Conservation (phyloP, 1,140 invertebrate genomes). For the Pollicipes pollicipes region DNA sequence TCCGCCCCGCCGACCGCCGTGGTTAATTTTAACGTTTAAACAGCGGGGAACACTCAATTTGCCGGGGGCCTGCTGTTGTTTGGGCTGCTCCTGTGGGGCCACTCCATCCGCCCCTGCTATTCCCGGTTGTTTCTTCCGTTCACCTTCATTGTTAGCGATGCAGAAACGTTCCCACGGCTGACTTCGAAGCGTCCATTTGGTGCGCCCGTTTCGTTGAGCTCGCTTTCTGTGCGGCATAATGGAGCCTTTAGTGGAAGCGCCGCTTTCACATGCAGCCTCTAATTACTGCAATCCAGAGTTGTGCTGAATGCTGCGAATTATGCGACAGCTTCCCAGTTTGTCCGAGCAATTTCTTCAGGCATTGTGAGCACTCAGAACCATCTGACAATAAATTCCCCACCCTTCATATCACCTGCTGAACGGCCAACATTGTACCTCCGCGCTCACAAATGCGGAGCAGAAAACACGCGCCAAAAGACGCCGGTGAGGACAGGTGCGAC, state of each 20-base stretch:
- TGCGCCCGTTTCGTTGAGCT: background rate
- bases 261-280: background rate
- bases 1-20: background rate
- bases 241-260: background rate
- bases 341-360: background rate
- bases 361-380: background rate
- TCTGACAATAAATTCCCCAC: background rate
- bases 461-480: background rate
- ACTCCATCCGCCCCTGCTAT: background rate
- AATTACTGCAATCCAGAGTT: background rate
- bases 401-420: slow-evolving; percentile 1
- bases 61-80: background rate
- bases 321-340: background rate
- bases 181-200: background rate
- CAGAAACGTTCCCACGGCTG: background rate
- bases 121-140: background rate
- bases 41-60: background rate
- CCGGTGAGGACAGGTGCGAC: background rate
- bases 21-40: background rate
- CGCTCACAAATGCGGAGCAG: background rate
- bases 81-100: background rate
- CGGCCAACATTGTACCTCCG: background rate
- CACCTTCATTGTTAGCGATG: background rate
- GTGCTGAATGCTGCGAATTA: background rate
- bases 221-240: background rate